Base-by-base conservation (phyloP, 1,140 invertebrate species). In the Penaeus japonicus region DNA sequence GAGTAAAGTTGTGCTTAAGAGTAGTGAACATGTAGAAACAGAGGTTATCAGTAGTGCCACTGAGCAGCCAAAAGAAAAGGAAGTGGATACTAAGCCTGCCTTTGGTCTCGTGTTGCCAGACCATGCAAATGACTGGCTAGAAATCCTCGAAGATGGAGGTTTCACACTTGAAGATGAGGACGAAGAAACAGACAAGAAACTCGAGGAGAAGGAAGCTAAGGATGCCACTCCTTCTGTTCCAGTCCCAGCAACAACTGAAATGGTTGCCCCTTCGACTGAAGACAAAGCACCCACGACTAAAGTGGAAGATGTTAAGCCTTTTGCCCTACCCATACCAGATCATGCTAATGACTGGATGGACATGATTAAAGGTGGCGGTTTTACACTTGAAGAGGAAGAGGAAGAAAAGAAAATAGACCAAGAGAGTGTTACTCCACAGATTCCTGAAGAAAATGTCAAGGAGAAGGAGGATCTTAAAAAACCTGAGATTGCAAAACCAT, bases 61-160 rank as follows among this genome's bases (percentile, higher is more conserved):
- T 5, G 62, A 30, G 7, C 27, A 65, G n/a, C 27, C 62, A 65
- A 30, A 65, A 65, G 62, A 30, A 65, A 65, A 30, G 10, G 27
- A 65, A 17, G 62, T 65, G 27, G 32, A 73, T 30, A 4, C 27
- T 32, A 73, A 73, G 65, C 24, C 54, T 81, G 30, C 30, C 12
- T 89, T 89, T 73, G 83, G 75, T 22, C 89, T 89, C 20, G 73
- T 85, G 20, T 35, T 90, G 18, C 90, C 90, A 22, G 90, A 89
- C 18, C 90, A 90, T 83, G 90, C 90, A 17, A 90, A 85, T 87
- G 90, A 90, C 75, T 90, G 80, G 78, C 30, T 90, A 80, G 88
- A 90, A 47, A 85, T 90, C 7, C 86, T 89, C 35, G 85, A 87
- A n/a, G 78, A 73, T 57, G 90, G 90, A 20, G 85, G 90, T n/a